Conservation (phyloP, 2,888 invertebrate species). For the Limnephilus marmoratus region DNA sequence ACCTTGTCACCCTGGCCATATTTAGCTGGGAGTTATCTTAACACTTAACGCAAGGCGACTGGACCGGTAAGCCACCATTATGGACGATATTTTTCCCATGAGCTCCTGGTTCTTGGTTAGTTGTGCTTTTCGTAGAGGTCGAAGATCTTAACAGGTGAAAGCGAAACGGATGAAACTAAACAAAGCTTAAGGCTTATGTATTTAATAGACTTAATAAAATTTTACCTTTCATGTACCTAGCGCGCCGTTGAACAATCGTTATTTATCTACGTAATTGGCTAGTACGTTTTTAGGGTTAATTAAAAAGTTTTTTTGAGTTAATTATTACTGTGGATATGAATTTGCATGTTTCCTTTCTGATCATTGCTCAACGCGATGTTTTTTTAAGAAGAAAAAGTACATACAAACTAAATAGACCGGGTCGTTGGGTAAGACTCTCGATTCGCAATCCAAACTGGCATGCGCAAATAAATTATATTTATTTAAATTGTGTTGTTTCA, state of each 20-base stretch:
- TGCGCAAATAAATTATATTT: too few species aligned
- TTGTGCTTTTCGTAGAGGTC: conserved; percentile 2
- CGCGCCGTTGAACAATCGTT: neutral
- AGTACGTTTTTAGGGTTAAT: neutral
- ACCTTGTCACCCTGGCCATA: conserved; percentile 56
- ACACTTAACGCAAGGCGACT: conserved; percentile 35
- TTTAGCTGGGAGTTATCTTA: conserved; percentile 48
- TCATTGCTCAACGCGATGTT: too few species aligned
- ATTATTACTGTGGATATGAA: neutral
- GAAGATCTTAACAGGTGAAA: conserved; percentile 2
- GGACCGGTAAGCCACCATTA: conserved; percentile 32
- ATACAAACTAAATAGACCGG: too few species aligned
- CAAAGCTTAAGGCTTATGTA: neutral
- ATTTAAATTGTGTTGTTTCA: too few species aligned
- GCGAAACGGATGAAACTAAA: neutral
- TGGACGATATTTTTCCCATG: conserved; percentile 16
- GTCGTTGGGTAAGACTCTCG: too few species aligned
- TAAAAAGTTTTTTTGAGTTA: neutral
- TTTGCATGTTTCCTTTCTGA: neutral
- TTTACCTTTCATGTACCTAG: neutral
- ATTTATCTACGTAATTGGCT: neutral
- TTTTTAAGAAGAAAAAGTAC: neutral
- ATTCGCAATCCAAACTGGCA: too few species aligned
- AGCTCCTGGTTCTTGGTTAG: neutral
- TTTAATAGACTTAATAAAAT: neutral